Conservation (phyloP, 2,797 vertebrate species). For the Sciurus vulgaris region DNA sequence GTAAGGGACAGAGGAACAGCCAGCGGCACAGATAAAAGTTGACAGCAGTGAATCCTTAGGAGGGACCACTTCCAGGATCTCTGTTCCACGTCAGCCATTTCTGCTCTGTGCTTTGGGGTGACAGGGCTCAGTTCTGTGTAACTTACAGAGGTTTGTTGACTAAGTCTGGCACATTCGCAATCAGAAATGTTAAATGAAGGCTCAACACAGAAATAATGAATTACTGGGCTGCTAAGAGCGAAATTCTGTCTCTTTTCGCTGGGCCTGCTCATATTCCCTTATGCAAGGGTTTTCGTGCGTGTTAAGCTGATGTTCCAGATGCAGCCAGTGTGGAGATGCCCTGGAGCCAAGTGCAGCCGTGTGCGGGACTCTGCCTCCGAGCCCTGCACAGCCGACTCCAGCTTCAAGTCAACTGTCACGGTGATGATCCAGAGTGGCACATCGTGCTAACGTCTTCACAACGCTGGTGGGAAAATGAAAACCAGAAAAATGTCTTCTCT, state of each 20-base stretch:
- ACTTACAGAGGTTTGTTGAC: neutral
- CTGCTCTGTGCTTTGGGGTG: neutral
- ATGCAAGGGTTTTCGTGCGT: neutral
- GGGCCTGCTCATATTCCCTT: neutral
- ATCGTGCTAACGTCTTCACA: neutral
- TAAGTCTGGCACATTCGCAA: neutral
- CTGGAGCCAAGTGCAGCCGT: neutral
- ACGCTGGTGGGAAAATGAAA: conserved; percentile 58
- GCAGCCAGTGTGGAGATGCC: neutral
- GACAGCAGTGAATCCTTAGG: rapidly evolving
- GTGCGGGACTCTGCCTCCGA: neutral
- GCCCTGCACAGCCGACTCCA: neutral
- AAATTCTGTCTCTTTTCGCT: neutral
- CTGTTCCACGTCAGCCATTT: neutral
- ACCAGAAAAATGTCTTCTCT: conserved; percentile 52
- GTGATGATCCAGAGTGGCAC: neutral
- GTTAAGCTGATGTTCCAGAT: neutral
- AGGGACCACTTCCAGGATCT: neutral
- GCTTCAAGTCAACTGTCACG: conserved; percentile 2
- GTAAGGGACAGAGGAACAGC: neutral
- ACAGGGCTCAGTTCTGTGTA: neutral
- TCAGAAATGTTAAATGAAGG: neutral
- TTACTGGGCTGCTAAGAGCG: neutral
- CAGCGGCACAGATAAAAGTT: neutral
- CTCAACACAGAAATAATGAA: conserved; percentile 26